Evolutionary conservation across 2,113 vertebrate species (phyloP), one percentile per base, ranked within the genome.

Genomic region (Struthio camelus): DNA sequence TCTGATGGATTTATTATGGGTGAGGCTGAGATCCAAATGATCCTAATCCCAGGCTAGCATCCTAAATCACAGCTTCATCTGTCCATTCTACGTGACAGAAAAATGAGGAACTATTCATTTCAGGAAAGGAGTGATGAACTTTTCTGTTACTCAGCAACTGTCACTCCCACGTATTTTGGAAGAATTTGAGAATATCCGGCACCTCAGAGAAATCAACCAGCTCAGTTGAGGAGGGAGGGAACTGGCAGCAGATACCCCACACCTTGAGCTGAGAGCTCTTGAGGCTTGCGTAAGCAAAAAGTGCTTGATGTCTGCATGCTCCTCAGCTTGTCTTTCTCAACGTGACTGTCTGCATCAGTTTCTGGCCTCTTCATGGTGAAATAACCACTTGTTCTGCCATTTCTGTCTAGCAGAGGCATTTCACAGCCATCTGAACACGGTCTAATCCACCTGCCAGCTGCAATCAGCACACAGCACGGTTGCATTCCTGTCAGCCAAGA

Each of bases 371-470:
- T 96, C 59, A 76, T 75, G 75, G 83, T 73, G 87, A 94, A 96
- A 93, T 91, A 92, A 96, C 96, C 82, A 13, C 23, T 89, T 90
- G 77, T 92, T 96, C 85, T 85, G 84, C 89, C 70, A 59, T 62
- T 83, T 94, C 91, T 82, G 58, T 87, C 77, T 93, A 4, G 0
- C 71, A 90, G 93, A 82, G 44, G 82, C 89, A 94, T 96, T 97
- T 96, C 93, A 93, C 73, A 91, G 87, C 78, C 86, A 83, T 96
- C 80, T 96, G 69, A 94, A 86, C 67, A 80, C 51, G 89, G 94
- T 96, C 90, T 93, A 95, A 96, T 96, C 95, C 89, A 92, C 89
- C 95, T 91, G 92, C 95, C 96, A 96, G 87, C 94, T 94, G 92
- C 94, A 97, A 92, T 96, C 95, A 92, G 94, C 67, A 48, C 93